Conservation (phyloP, 2,888 invertebrate genomes). For the Mesopsocus fuscifrons region DNA sequence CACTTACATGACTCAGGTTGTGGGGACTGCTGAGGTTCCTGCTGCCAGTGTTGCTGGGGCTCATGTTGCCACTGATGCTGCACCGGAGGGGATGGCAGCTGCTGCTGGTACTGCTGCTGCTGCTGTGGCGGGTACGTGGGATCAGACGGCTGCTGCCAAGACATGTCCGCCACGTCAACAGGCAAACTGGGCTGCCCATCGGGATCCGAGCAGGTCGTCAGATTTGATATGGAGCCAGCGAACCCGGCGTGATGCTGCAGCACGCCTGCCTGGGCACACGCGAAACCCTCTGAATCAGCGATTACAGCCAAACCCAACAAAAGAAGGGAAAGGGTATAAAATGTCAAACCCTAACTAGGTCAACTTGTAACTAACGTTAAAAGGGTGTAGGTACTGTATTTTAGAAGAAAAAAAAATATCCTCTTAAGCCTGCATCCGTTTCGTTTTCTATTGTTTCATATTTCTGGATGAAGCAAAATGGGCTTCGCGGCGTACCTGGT, state of each 20-base stretch:
- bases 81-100: slow-evolving; percentile 19
- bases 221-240: slow-evolving; percentile 37
- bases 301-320: too few relatives aligned
- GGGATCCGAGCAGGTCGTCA: slow-evolving; percentile 17
- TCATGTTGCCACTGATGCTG: slow-evolving; percentile 16
- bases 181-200: slow-evolving; percentile 16
- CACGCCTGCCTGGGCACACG: slow-evolving; percentile 23
- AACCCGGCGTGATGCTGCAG: slow-evolving; percentile 32
- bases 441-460: too few relatives aligned
- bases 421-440: too few relatives aligned
- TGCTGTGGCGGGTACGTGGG: slow-evolving; percentile 15
- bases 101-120: slow-evolving; percentile 11
- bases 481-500: slow-evolving; percentile 7
- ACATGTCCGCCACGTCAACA: slow-evolving; percentile 16
- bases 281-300: too few relatives aligned
- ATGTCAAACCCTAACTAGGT: too few relatives aligned
- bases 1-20: too few relatives aligned
- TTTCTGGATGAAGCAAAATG: too few relatives aligned
- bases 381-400: too few relatives aligned
- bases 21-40: not conserved
- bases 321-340: too few relatives aligned
- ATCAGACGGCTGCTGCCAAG: slow-evolving; percentile 16
- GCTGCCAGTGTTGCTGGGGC: slow-evolving; percentile 12
- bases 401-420: too few relatives aligned
- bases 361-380: too few relatives aligned